Percentiles rank a stretch among this genome's conserved stretches.
Evolutionary conservation across 2,888 invertebrate genomes (phyloP).

Genomic region (Gymnoscelis rufifasciata): DNA sequence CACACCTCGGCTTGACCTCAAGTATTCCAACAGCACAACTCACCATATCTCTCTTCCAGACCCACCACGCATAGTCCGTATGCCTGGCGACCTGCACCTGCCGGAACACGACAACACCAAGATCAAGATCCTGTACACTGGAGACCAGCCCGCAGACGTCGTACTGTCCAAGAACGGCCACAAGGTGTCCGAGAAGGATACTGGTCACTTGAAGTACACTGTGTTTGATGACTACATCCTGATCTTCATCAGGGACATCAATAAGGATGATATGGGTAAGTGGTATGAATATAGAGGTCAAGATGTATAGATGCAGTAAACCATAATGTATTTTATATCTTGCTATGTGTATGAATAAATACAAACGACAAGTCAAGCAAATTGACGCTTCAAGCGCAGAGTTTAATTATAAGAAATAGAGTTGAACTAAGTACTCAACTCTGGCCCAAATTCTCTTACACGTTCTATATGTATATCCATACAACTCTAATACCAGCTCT

Average conservation of each 20-base stretch:
- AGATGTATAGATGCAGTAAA: too few species aligned
- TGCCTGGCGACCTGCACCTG: slow-evolving; percentile 92
- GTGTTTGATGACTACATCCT: slow-evolving; percentile 98
- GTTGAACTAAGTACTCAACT: too few species aligned
- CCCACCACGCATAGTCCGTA: slow-evolving; percentile 94
- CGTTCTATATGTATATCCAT: too few species aligned
- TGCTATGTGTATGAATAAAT: too few species aligned
- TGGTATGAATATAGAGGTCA: background rate
- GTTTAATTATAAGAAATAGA: too few species aligned
- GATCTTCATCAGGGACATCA: slow-evolving; percentile 95
- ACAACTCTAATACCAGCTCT: too few species aligned
- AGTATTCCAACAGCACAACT: too few species aligned
- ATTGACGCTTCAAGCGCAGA: too few species aligned
- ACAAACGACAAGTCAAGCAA: too few species aligned
- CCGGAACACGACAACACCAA: slow-evolving; percentile 98
- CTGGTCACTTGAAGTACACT: slow-evolving; percentile 87
- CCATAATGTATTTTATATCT: too few species aligned
- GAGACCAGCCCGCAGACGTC: slow-evolving; percentile 96
- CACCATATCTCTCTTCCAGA: slow-evolving; percentile 78
- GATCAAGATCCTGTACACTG: slow-evolving; percentile 97
- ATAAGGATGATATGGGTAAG: slow-evolving; percentile 91
- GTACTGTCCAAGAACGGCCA: slow-evolving; percentile 90
- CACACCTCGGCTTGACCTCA: background rate
- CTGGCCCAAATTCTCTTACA: too few species aligned
- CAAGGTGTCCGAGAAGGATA: slow-evolving; percentile 78